Conservation (phyloP, 30 jellyfish, hydroid and myxozoan species). For the Nemopilema nomurai region DNA sequence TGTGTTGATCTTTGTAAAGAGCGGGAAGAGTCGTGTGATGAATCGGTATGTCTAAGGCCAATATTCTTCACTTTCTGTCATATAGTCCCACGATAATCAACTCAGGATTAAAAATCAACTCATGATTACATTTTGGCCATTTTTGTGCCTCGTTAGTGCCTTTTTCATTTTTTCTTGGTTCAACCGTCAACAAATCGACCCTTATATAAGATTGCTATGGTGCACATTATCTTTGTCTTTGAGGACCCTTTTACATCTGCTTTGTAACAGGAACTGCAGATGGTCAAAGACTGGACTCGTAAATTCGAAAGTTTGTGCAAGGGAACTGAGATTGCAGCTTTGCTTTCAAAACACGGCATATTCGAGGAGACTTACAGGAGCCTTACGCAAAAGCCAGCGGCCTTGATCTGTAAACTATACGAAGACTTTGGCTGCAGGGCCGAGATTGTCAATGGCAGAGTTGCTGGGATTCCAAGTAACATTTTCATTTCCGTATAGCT, state of each 20-base stretch:
- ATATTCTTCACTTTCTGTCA: not conserved
- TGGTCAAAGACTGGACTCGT: constrained; percentile 51
- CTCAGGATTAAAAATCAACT: no score
- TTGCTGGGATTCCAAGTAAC: constrained; percentile 87
- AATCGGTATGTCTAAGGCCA: constrained; percentile 31
- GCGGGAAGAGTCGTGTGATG: constrained; percentile 36
- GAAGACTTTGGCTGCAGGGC: constrained; percentile 88
- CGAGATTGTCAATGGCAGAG: constrained; percentile 74
- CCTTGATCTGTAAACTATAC: constrained; percentile 71
- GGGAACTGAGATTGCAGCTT: constrained; percentile 69
- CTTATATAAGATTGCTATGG: no score
- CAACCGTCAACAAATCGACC: not conserved
- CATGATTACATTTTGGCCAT: no score
- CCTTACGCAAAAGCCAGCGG: constrained; percentile 68
- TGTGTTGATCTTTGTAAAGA: constrained; percentile 70
- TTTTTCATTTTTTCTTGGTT: no score
- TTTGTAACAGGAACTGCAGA: constrained; percentile 53
- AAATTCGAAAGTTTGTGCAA: constrained; percentile 59
- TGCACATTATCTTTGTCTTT: no score
- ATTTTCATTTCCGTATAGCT: no score
- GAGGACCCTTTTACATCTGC: no score
- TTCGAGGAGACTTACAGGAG: constrained; percentile 58
- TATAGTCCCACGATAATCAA: not conserved
- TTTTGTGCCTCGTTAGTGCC: no score
- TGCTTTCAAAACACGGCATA: constrained; percentile 77